Evolutionary conservation across 2,797 vertebrate genomes (phyloP).

Genomic region (Semaprochilodus insignis): DNA sequence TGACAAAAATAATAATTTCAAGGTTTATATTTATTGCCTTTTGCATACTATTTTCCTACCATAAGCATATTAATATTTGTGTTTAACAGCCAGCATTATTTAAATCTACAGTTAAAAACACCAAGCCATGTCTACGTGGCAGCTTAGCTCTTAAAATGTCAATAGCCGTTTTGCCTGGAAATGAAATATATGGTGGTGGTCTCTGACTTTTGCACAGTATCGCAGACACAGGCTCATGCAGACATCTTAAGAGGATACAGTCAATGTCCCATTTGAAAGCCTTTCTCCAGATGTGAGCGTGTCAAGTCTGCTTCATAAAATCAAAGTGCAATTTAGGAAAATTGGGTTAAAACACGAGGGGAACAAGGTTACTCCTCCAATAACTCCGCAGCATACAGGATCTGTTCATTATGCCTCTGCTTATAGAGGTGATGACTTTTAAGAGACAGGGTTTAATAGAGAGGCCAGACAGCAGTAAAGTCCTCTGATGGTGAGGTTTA

Average conservation of each 20-base stretch:
- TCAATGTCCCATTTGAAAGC: conserved; percentile 13
- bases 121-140: too few relatives aligned
- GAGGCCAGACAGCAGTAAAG: conserved; percentile 54
- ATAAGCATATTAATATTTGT: too few relatives aligned
- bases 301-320: conserved; percentile 54
- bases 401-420: conserved; percentile 47
- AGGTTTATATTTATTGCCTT: too few relatives aligned
- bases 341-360: conserved; percentile 49
- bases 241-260: background rate
- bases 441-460: conserved; percentile 55
- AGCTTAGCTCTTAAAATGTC: too few relatives aligned
- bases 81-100: too few relatives aligned
- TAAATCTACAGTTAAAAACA: too few relatives aligned
- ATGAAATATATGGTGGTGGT: too few relatives aligned
- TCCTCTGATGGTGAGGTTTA: conserved; percentile 37
- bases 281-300: conserved; percentile 45
- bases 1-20: too few relatives aligned
- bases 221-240: conserved; percentile 1
- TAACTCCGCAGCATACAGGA: conserved; percentile 40
- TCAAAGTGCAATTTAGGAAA: conserved; percentile 55
- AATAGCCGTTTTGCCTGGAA: too few relatives aligned
- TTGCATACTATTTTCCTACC: too few relatives aligned
- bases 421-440: conserved; percentile 48
- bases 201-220: background rate
- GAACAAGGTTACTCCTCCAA: conserved; percentile 47